These are phyloP conservation scores for Malurus melanocephalus DNA, from an alignment of 2,113 vertebrate genomes.

Conservation along the genomic window DNA sequence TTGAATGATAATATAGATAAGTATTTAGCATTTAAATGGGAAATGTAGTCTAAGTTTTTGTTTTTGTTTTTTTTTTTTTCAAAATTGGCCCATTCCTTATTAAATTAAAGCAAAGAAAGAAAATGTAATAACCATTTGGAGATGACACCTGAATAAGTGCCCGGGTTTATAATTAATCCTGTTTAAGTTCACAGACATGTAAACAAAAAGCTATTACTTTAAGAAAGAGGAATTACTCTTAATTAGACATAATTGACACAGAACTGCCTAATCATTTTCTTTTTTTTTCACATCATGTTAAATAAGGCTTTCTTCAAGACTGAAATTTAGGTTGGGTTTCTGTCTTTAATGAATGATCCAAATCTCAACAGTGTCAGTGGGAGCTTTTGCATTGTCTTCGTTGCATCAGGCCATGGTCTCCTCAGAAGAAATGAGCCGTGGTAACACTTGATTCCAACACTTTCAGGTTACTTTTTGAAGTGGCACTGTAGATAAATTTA, in stretches of 20 bases:
- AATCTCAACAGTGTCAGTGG: background rate
- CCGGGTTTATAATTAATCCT: background rate
- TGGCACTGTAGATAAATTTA: background rate
- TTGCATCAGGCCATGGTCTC: background rate
- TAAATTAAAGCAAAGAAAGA: background rate
- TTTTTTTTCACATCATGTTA: background rate
- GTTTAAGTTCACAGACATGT: background rate
- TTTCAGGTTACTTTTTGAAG: background rate
- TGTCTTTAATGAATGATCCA: background rate
- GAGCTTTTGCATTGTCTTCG: background rate
- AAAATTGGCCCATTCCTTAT: background rate
- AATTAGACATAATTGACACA: slow-evolving; percentile 9
- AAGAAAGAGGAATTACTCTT: background rate
- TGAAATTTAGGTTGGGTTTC: background rate
- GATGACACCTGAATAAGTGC: background rate
- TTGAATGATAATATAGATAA: background rate
- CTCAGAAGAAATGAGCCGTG: background rate
- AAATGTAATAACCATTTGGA: background rate
- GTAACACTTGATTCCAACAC: background rate
- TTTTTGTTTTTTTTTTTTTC: background rate
- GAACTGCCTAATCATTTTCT: background rate
- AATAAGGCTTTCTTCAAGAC: background rate
- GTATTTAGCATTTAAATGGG: background rate
- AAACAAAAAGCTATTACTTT: slow-evolving; percentile 31
- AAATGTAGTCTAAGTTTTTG: background rate